Base-by-base conservation (phyloP, 2,797 vertebrate species). In the Spea hammondii region DNA sequence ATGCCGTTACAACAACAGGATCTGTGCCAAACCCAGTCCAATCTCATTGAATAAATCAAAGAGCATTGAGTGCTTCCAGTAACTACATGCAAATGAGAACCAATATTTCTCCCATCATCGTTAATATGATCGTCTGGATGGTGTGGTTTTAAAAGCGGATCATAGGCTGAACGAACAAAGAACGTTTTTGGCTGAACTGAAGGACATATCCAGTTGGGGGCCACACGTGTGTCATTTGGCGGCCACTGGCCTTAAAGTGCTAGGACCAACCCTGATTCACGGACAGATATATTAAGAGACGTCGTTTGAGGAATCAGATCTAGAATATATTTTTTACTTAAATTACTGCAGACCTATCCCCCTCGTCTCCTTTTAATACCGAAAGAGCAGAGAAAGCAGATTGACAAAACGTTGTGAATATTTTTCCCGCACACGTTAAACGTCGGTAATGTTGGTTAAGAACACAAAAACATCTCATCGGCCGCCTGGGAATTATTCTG, bases 11-110 rank as follows among this genome's bases (percentile, higher is more conserved):
- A 3, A 32, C 32, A 32, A 32, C 59, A 62, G 11, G 14, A 6
- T 17, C 32, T 32, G 59, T 44, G 14, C 32, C n/a, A 17, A 62
- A 62, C 14, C 14, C 59, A 62, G 59, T 62, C 59, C 32, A 17
- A 32, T 17, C 4, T 9, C 32, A 62, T 62, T 32, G 14, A 62
- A 62, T 62, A 62, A 62, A 32, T 62, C 59, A 62, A 62, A 62
- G 5, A 17, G 59, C 59, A 62, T 62, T 5, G n/a, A 62, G n/a
- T 32, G 59, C 59, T 62, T 62, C 59, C 59, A 62, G 59, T 62
- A 62, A 62, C 44, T 62, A 62, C 59, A 62, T 62, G 64, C 64
- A 65, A 46, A 65, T 65, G 14, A 65, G 32, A 46, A 1, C 32
- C 4, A 9, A 12, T 65, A 65, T 12, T 0, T 32, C 6, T 47